phyloP scores from a whole-genome alignment of 2,113 vertebrate genomes.

The Oncorhynchus mykiss region DNA sequence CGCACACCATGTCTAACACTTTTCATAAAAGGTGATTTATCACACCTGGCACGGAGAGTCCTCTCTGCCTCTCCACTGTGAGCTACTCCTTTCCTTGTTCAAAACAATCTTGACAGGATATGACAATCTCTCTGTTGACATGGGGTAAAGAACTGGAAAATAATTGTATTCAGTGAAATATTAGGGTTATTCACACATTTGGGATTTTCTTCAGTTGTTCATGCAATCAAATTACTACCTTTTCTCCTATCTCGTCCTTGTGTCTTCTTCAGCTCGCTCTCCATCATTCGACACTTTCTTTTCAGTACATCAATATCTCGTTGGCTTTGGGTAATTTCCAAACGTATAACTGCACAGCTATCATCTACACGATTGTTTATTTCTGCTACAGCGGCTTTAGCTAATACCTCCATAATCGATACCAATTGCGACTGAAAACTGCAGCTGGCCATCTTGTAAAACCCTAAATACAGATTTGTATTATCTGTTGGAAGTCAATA shows the following conservation, averaged over 20 bases:
- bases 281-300: slow-evolving; percentile 61
- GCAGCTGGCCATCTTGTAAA: slow-evolving; percentile 52
- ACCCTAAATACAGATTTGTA: background rate
- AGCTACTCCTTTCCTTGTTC: too few relatives aligned
- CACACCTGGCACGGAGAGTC: too few relatives aligned
- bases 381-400: slow-evolving; percentile 66
- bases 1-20: too few relatives aligned
- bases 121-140: too few relatives aligned
- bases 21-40: too few relatives aligned
- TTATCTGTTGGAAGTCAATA: too few relatives aligned
- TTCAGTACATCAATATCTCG: slow-evolving; percentile 67
- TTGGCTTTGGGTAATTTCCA: slow-evolving; percentile 67
- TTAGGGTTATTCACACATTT: too few relatives aligned
- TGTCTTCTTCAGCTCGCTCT: slow-evolving; percentile 65
- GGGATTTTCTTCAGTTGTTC: too few relatives aligned
- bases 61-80: too few relatives aligned
- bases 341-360: slow-evolving; percentile 63
- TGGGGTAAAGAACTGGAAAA: too few relatives aligned
- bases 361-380: slow-evolving; percentile 67
- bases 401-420: slow-evolving; percentile 69
- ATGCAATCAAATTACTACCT: slow-evolving; percentile 34
- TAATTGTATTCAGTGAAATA: too few relatives aligned
- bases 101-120: too few relatives aligned
- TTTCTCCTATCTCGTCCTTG: slow-evolving; percentile 44
- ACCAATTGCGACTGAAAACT: slow-evolving; percentile 68